A percentile compares a stretch with the other conserved stretches of the same genome.
Evolutionary conservation across 2,888 invertebrate genomes (phyloP).

Genomic region (Megaustenia siamemsis): DNA sequence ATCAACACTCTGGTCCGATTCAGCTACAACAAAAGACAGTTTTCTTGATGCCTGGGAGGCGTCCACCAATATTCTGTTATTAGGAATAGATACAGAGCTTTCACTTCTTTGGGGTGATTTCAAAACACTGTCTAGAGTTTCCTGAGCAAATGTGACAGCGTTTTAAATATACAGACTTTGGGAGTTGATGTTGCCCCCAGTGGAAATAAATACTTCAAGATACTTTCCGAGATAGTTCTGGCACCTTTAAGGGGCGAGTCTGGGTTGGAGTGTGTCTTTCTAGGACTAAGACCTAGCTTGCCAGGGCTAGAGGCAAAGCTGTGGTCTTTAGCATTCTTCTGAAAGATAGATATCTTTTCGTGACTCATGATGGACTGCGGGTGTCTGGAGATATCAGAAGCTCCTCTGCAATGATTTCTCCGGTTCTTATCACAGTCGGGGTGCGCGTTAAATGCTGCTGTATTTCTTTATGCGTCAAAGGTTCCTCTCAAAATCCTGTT

Average conservation of each 20-base stretch:
- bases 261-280: neutral
- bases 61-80: neutral
- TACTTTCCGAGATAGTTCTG: no score
- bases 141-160: neutral
- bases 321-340: neutral
- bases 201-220: neutral
- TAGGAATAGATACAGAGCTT: neutral
- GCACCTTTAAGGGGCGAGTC: neutral
- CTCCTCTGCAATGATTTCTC: constrained; percentile 60
- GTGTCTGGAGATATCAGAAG: constrained; percentile 67
- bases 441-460: constrained; percentile 19
- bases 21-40: constrained; percentile 32
- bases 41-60: constrained; percentile 27
- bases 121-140: neutral
- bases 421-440: neutral
- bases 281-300: neutral
- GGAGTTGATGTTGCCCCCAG: constrained; percentile 21
- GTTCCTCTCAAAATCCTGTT: neutral
- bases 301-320: constrained; percentile 12
- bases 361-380: constrained; percentile 61
- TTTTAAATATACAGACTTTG: neutral
- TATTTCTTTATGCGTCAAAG: constrained; percentile 28
- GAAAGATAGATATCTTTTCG: constrained; percentile 31
- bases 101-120: neutral
- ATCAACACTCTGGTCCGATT: constrained; percentile 6